A percentile compares a stretch with the other conserved stretches of the same genome.
phyloP scores from a whole-genome alignment of 2,888 invertebrate genomes.

The Frankliniella fusca region DNA sequence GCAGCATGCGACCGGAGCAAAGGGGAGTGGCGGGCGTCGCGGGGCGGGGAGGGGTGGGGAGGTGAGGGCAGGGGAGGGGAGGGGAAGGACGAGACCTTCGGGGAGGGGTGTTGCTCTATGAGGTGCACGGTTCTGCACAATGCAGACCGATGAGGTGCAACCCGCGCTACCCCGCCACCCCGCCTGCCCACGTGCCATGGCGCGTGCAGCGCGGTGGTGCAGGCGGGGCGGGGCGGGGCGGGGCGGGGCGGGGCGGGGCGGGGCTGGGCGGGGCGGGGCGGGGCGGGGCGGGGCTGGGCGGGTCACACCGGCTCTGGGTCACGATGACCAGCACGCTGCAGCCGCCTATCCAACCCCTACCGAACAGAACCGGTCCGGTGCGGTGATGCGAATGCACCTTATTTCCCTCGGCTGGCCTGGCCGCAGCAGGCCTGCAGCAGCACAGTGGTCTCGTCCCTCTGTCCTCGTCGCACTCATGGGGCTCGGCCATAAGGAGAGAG shows the following conservation, averaged over 20 bases:
- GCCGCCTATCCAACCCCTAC: background rate
- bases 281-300: background rate
- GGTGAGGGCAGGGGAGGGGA: no score
- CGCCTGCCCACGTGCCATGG: background rate
- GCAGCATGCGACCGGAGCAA: no score
- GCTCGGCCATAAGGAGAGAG: no score
- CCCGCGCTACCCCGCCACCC: background rate
- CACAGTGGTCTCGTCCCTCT: no score
- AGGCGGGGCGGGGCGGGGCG: background rate
- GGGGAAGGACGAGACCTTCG: no score
- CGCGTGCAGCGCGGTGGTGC: background rate
- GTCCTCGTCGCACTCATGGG: no score
- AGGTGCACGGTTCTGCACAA: no score
- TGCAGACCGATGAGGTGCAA: no score
- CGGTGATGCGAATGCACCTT: background rate
- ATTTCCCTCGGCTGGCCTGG: background rate
- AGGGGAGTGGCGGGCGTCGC: no score
- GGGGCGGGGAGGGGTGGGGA: no score
- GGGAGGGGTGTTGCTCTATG: no score
- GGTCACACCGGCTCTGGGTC: background rate
- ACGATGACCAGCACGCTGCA: background rate
- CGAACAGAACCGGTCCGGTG: background rate
- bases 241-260: background rate
- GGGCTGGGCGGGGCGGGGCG: background rate
- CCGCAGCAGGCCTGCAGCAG: no score